Evolutionary conservation across 37 sponge, comb jelly and placozoan species (phyloP).

Genomic region (Diacarnus erythraeanus): DNA sequence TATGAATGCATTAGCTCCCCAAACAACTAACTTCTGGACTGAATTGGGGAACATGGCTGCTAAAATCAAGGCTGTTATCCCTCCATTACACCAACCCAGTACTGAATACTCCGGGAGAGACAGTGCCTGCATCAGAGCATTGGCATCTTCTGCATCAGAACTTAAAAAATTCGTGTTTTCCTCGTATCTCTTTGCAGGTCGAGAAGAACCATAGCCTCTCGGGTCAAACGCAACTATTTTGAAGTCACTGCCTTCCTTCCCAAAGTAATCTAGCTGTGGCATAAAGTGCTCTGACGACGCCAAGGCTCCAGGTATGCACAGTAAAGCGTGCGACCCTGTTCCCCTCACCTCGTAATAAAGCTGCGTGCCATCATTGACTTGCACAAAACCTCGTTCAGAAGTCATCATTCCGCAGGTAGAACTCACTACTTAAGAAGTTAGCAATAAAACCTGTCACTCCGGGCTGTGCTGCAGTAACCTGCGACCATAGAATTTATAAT

Average conservation of each 20-base stretch:
- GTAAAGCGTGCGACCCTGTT: conserved; percentile 20
- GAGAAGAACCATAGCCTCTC: conserved; percentile 48
- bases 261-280: conserved; percentile 45
- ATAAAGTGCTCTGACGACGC: conserved; percentile 27
- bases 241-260: conserved; percentile 12
- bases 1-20: conserved; percentile 69
- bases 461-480: no score
- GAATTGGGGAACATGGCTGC: conserved; percentile 42
- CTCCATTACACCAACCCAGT: conserved; percentile 86
- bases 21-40: conserved; percentile 59
- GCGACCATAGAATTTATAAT: no score
- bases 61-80: conserved; percentile 41
- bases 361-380: no score
- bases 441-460: no score
- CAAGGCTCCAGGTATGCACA: conserved; percentile 52
- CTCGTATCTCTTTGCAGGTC: conserved; percentile 31
- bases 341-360: conserved; percentile 30
- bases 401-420: no score
- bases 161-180: background rate
- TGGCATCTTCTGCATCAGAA: conserved; percentile 55
- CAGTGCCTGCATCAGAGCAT: conserved; percentile 48
- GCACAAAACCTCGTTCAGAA: no score
- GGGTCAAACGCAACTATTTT: conserved; percentile 56
- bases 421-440: no score
- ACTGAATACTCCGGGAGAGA: conserved; percentile 56